These are phyloP conservation scores for Lacanobia oleracea DNA, from an alignment of 2,888 invertebrate genomes.

Conservation along the genomic window DNA sequence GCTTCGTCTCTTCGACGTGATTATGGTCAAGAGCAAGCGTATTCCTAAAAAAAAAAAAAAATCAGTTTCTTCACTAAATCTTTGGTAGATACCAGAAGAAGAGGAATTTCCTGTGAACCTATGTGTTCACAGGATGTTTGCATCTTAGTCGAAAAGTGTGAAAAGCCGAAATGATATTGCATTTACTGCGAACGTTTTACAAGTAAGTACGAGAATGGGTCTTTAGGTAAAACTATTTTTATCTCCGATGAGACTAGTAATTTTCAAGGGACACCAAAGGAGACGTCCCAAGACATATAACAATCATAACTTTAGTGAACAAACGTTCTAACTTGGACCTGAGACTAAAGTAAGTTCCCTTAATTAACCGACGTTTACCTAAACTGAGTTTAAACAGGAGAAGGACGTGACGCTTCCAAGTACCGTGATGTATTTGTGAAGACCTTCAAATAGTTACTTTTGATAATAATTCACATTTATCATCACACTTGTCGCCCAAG, in stretches of 20 bases:
- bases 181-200: not conserved
- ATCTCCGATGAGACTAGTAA: not conserved
- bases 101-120: too few species aligned
- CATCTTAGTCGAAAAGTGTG: too few species aligned
- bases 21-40: too few species aligned
- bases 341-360: constrained; percentile 62
- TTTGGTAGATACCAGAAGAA: too few species aligned
- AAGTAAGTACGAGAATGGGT: too few species aligned
- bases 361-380: constrained; percentile 71
- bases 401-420: constrained; percentile 65
- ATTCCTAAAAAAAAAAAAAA: too few species aligned
- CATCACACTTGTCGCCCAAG: too few species aligned
- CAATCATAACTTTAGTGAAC: constrained; percentile 58
- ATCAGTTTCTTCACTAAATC: too few species aligned
- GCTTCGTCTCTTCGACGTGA: too few species aligned
- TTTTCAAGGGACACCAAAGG: constrained; percentile 10
- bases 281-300: constrained; percentile 41
- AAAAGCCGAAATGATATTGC: too few species aligned
- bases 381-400: constrained; percentile 68
- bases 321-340: constrained; percentile 60
- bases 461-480: not conserved
- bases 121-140: too few species aligned
- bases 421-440: constrained; percentile 49
- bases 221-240: too few species aligned
- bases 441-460: constrained; percentile 38